Percentiles rank a stretch among this genome's conserved stretches.
Conservation (phyloP, 1,140 invertebrate genomes). For the Streblospio benedicti region DNA sequence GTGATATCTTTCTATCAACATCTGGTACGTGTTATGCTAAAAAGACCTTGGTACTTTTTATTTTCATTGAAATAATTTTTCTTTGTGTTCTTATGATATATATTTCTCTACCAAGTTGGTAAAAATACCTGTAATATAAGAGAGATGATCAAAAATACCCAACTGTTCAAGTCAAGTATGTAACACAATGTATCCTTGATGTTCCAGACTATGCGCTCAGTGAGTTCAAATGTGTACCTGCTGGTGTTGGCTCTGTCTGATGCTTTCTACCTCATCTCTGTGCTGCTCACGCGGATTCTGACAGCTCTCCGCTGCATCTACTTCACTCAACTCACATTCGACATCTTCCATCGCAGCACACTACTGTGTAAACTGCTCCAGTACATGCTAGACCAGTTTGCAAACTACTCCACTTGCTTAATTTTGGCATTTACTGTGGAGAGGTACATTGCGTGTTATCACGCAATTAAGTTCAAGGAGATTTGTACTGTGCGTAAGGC, state of each 20-base stretch:
- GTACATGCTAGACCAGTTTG: conserved; percentile 9
- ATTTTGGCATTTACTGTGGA: conserved; percentile 8
- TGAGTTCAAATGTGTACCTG: conserved; percentile 17
- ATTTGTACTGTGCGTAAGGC: conserved; percentile 1
- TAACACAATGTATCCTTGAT: too few species aligned
- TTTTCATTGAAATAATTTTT: too few species aligned
- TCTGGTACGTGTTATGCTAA: too few species aligned
- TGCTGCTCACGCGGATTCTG: conserved; percentile 11
- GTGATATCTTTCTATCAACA: too few species aligned
- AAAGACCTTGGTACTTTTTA: too few species aligned
- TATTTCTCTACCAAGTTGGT: too few species aligned
- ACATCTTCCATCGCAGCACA: conserved; percentile 7
- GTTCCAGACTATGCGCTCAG: conserved; percentile 4
- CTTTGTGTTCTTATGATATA: too few species aligned
- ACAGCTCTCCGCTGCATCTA: conserved; percentile 12
- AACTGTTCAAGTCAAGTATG: too few species aligned
- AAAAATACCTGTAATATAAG: too few species aligned
- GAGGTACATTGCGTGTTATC: background rate
- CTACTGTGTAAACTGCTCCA: conserved; percentile 8
- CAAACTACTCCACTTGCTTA: conserved; percentile 7
- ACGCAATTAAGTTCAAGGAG: conserved; percentile 7
- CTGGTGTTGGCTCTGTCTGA: conserved; percentile 15
- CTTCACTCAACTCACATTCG: conserved; percentile 4
- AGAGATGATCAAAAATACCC: too few species aligned
- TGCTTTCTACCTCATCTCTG: conserved; percentile 12